Evolutionary conservation across 2,113 vertebrate species (phyloP), one percentile per base, ranked within the genome.

Genomic region (Pardalotus punctatus): DNA sequence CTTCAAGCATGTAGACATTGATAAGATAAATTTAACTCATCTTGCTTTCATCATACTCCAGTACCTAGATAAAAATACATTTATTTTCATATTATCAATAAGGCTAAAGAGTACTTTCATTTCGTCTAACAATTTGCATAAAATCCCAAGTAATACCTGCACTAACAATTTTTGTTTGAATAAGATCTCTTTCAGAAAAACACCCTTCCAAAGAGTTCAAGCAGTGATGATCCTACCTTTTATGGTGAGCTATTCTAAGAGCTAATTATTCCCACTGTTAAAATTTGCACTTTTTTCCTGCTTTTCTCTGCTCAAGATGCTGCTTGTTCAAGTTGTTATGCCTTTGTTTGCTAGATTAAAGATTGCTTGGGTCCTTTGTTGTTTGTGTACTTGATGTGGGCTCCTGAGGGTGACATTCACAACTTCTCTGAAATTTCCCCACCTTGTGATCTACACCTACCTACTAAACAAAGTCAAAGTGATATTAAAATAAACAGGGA

Each of bases 271-370:
- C 66, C 64, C 47, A 78, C 57, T 81, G 38, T 81, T 72, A 82
- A 84, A 94, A 71, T 67, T 85, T 79, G 6, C 62, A 82, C n/a
- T 79, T 79, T 91, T 93, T 79, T 78, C 6, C 67, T 15, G 53
- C 45, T 87, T 82, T 27, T 14, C 15, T 67, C 69, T 90, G 67
- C 28, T 82, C 33, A 38, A 69, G 53, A 72, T 82, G 84, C 50
- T 88, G 15, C 58, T 92, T 88, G 42, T 82, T 85, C 21, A 65
- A 70, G 61, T 84, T 73, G 7, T 45, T 86, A 64, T 27, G 53
- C 22, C 50, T 96, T 88, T 88, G 31, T 88, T 48, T 72, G n/a
- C 8, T 76, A 93, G 54, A 87, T 82, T 90, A 90, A 94, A 90
- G 65, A 56, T n/a, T 60, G 12, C 7, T 60, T 43, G 17, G 6